Conservation (phyloP, 1,140 invertebrate genomes). For the Habropoda laboriosa region DNA sequence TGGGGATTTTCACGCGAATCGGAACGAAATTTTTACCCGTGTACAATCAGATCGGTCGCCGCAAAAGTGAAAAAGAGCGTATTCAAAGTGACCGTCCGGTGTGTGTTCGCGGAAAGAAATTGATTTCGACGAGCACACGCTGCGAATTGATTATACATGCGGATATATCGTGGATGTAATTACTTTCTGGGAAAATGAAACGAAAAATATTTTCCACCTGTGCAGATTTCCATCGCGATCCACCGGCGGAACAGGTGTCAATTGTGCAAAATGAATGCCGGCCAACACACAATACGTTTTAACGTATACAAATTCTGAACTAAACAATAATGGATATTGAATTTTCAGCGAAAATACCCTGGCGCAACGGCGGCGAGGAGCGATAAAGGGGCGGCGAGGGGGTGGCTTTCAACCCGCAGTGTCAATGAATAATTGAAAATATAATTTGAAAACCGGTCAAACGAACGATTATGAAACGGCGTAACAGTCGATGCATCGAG, state of each 20-base stretch:
- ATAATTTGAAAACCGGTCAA: background rate
- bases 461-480: background rate
- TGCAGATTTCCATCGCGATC: background rate
- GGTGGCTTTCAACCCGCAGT: background rate
- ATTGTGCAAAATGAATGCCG: background rate
- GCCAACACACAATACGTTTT: background rate
- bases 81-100: background rate
- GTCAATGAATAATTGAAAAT: constrained; percentile 12
- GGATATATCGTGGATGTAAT: background rate
- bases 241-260: background rate
- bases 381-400: too few species aligned
- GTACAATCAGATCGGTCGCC: background rate
- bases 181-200: background rate
- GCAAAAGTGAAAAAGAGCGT: background rate
- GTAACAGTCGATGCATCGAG: background rate
- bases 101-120: background rate
- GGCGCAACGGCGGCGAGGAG: too few species aligned
- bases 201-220: background rate
- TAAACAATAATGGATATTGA: constrained; percentile 23
- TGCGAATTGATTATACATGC: background rate
- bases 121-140: background rate
- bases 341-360: background rate
- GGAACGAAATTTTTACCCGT: too few species aligned
- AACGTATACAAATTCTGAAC: constrained; percentile 2
- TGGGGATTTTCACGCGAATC: too few species aligned